These are phyloP conservation scores for Alviniconcha strummeri DNA, from an alignment of 2,888 invertebrate species.

Conservation along the genomic window DNA sequence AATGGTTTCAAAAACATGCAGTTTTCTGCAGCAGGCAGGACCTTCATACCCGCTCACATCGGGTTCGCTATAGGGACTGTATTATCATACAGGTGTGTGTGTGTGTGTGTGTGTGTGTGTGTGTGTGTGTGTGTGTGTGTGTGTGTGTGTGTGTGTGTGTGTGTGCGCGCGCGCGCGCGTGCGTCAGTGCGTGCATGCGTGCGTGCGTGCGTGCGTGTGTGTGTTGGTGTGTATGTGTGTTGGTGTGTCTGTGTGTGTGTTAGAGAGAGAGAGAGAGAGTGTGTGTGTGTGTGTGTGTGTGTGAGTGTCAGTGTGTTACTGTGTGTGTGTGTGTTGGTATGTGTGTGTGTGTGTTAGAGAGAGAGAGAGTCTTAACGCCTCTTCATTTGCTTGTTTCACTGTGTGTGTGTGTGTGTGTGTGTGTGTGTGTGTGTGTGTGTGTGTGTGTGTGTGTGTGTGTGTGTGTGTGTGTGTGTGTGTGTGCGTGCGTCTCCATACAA, in stretches of 20 bases:
- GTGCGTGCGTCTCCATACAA: neutral
- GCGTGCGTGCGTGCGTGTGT: neutral
- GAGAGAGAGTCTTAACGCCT: no score
- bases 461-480: constrained; percentile 9
- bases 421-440: constrained; percentile 9
- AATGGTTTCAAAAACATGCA: neutral
- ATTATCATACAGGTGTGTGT: neutral
- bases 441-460: constrained; percentile 2
- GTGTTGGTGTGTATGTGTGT: neutral
- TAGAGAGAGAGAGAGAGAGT: neutral
- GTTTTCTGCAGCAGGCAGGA: neutral
- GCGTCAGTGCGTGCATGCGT: neutral
- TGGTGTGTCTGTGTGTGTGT: no score
- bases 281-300: neutral
- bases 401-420: constrained; percentile 11
- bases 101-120: neutral
- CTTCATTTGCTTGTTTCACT: no score
- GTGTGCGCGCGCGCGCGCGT: neutral
- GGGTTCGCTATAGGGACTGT: neutral
- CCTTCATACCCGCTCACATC: neutral
- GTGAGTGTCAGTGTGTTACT: no score
- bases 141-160: constrained; percentile 6
- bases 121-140: neutral
- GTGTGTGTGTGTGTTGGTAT: no score
- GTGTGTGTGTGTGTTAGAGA: no score